phyloP scores from a whole-genome alignment of 2,797 vertebrate species.

The Melanitta fusca region DNA sequence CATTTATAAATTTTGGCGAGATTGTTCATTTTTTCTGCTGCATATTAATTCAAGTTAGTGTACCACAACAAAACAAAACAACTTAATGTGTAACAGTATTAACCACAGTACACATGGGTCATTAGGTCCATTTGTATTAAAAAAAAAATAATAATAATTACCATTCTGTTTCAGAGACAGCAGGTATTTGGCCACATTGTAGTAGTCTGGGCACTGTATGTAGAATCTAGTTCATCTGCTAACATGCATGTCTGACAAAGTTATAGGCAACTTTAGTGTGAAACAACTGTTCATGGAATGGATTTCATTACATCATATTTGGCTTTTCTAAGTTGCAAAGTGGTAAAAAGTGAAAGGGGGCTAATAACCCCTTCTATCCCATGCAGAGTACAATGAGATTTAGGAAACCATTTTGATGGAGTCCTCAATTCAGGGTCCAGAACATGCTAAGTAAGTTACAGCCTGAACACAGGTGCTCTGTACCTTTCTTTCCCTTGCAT shows the following conservation, averaged over 20 bases:
- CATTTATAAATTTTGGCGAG: not conserved
- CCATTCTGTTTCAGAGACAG: not conserved
- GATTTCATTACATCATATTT: not conserved
- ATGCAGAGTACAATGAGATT: not conserved
- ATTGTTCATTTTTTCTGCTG: not conserved
- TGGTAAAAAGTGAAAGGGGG: not conserved
- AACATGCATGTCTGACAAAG: not conserved
- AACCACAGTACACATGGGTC: not conserved
- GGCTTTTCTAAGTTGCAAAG: not conserved
- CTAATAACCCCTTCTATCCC: not conserved
- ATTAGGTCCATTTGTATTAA: not conserved
- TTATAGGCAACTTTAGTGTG: not conserved
- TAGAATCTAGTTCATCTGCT: not conserved
- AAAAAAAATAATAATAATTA: not conserved
- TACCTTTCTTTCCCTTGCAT: not conserved
- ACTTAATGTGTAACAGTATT: conserved; percentile 21
- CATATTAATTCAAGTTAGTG: not conserved
- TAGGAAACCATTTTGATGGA: not conserved
- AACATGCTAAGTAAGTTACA: not conserved
- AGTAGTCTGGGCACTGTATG: not conserved
- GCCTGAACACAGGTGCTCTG: not conserved
- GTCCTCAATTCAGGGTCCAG: not conserved
- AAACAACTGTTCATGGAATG: not conserved
- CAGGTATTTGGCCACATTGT: not conserved
- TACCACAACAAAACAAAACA: not conserved